Conservation (phyloP, 2,888 invertebrate genomes). For the Cremastinae sp. region DNA sequence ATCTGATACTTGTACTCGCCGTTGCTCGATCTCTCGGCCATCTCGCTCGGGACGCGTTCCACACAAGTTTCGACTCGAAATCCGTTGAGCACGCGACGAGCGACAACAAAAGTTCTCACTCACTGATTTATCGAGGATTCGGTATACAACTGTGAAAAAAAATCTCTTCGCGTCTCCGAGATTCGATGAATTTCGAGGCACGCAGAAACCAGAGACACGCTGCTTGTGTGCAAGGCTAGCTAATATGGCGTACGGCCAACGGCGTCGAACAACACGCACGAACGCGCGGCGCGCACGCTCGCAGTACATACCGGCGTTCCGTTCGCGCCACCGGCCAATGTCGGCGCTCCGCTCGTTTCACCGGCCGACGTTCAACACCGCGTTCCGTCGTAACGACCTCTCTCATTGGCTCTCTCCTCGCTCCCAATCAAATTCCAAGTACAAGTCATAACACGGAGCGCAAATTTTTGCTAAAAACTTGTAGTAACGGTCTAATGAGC, state of each 20-base stretch:
- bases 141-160: slow-evolving; percentile 7
- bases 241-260: slow-evolving; percentile 40
- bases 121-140: not conserved
- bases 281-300: not conserved
- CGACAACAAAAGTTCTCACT: not conserved
- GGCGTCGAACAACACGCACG: slow-evolving; percentile 19
- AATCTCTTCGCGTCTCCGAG: not conserved
- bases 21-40: slow-evolving; percentile 76
- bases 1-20: slow-evolving; percentile 76
- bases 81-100: slow-evolving; percentile 3
- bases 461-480: too few relatives aligned
- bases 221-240: slow-evolving; percentile 35
- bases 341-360: too few relatives aligned
- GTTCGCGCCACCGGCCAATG: slow-evolving; percentile 1
- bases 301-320: slow-evolving; percentile 34
- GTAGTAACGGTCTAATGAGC: too few relatives aligned
- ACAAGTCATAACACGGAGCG: too few relatives aligned
- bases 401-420: too few relatives aligned
- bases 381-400: too few relatives aligned
- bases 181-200: not conserved
- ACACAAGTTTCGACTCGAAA: not conserved
- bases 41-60: slow-evolving; percentile 59
- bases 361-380: too few relatives aligned
- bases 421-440: too few relatives aligned
- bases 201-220: slow-evolving; percentile 35